Percentiles rank a stretch among this genome's conserved stretches.
These are phyloP conservation scores for Cuculus canorus DNA, from an alignment of 2,797 vertebrate species.

Conservation along the genomic window DNA sequence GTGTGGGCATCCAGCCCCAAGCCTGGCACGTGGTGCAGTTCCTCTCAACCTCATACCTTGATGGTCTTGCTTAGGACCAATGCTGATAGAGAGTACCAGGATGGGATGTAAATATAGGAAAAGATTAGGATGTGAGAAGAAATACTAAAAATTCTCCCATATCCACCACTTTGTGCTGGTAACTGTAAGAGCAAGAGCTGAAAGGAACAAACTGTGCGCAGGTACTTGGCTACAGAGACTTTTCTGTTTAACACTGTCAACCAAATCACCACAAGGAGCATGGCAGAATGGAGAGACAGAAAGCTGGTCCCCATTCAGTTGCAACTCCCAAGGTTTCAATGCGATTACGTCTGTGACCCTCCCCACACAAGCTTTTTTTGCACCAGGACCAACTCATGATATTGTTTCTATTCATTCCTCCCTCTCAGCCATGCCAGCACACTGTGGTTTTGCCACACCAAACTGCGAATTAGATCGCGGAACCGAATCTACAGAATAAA, in stretches of 20 bases:
- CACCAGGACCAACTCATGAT: neutral
- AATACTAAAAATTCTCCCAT: neutral
- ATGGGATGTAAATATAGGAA: neutral
- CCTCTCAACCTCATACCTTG: neutral
- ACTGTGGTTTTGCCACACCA: neutral
- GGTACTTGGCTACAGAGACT: neutral
- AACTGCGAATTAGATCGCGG: accelerated
- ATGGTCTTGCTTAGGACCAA: neutral
- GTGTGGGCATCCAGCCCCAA: neutral
- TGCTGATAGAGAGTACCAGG: neutral
- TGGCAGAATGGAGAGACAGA: neutral
- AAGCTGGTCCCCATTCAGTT: neutral
- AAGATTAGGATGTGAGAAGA: neutral
- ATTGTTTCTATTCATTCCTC: neutral
- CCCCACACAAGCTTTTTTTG: neutral
- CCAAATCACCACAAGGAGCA: accelerated
- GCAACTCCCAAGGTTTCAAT: neutral
- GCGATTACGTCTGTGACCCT: neutral
- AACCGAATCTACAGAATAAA: neutral
- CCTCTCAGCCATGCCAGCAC: neutral
- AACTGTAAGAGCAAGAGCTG: neutral
- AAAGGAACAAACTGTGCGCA: neutral
- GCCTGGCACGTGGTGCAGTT: neutral
- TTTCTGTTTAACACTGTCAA: neutral
- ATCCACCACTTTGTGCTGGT: neutral